Base-by-base conservation (phyloP, 2,797 vertebrate genomes). In the Oreortyx pictus region DNA sequence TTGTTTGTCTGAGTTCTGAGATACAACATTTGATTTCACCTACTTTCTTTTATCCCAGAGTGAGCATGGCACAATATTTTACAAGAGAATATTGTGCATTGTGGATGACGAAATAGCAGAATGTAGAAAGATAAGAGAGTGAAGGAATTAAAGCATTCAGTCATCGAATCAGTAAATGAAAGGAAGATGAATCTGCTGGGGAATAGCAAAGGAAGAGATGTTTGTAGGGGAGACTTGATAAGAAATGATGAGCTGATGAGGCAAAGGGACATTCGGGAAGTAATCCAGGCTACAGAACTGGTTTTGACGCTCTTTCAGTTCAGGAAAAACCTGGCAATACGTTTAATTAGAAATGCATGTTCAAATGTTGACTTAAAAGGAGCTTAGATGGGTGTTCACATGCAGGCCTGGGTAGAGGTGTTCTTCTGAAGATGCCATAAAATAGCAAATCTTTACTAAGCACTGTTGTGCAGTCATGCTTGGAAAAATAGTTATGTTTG, bases 401-500 rank as follows among this genome's bases (percentile, higher is more conserved):
- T 57, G 57, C 29, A 80, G 52, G 67, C 61, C 65, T 87, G 57
- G 59, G 83, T 27, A 80, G 37, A 68, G 39, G 12, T 72, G 25
- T 49, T 82, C 17, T 88, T 90, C 41, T 78, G 82, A 81, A 86
- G 49, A 71, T 61, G 39, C 9, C 12, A 65, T 73, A 46, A 74
- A 82, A 9, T 24, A 77, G 33, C 39, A 46, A 95, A 60, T 12
- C 16, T 14, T 77, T 74, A 43, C 46, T 46, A 59, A 89, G 59
- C 72, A 24, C 20, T 11, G 44, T 81, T 91, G 77, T 90, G 66
- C 82, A 86, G 80, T 89, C 76, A 33, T 83, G 76, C 62, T 90
- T 90, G 15, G 33, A 95, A 85, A 94, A 97, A 85, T 62, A 94
- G 8, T 93, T 95, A 44, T 77, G 74, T 64, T 79, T 56, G 74